Conservation (phyloP, 2,888 invertebrate genomes). For the Andrena trimmerana region DNA sequence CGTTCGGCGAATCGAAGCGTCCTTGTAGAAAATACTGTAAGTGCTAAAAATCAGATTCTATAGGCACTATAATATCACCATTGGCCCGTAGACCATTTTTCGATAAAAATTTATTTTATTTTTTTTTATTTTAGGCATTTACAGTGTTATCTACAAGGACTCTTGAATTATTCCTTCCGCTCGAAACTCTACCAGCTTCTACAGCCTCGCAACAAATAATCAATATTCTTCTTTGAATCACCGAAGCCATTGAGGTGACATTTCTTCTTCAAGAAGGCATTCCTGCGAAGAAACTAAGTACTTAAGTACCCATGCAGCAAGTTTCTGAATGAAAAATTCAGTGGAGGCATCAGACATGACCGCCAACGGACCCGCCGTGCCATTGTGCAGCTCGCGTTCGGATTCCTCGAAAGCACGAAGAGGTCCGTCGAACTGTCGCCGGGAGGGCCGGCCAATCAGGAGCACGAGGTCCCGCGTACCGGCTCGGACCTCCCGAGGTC, state of each 20-base stretch:
- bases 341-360: neutral
- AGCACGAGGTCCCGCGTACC: slow-evolving; percentile 13
- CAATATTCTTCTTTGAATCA: too few relatives aligned
- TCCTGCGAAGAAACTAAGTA: neutral
- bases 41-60: neutral
- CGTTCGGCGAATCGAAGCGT: neutral
- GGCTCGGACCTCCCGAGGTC: slow-evolving; percentile 66
- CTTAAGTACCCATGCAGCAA: neutral
- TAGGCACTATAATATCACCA: too few relatives aligned
- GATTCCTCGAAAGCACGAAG: slow-evolving; percentile 2
- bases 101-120: too few relatives aligned
- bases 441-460: slow-evolving; percentile 33
- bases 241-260: too few relatives aligned
- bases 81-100: too few relatives aligned
- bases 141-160: too few relatives aligned
- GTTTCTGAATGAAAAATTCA: neutral
- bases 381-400: neutral
- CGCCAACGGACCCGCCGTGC: neutral
- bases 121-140: too few relatives aligned
- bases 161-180: too few relatives aligned
- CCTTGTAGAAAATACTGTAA: neutral
- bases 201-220: too few relatives aligned
- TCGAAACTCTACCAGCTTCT: too few relatives aligned
- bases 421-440: slow-evolving; percentile 22
- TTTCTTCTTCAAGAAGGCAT: neutral